These are phyloP conservation scores for Cygnus atratus DNA, from an alignment of 2,113 vertebrate species.

Conservation along the genomic window DNA sequence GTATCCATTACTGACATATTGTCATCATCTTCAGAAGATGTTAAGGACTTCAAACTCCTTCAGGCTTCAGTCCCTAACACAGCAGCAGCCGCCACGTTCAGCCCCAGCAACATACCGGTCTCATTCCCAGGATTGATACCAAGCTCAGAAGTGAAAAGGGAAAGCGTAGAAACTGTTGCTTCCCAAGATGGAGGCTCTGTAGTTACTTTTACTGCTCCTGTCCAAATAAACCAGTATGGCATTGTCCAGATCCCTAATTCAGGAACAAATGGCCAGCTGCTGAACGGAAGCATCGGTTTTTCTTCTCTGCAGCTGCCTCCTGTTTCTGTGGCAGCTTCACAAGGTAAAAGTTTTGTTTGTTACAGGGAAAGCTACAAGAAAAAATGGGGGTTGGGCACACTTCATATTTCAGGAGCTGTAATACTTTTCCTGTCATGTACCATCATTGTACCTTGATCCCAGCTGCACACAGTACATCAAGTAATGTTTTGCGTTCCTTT, in stretches of 20 bases:
- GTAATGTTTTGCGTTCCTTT: background rate
- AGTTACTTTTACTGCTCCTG: slow-evolving; percentile 89
- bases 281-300: slow-evolving; percentile 89
- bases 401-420: background rate
- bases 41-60: slow-evolving; percentile 87
- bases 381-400: background rate
- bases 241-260: slow-evolving; percentile 91
- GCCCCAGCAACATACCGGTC: slow-evolving; percentile 68
- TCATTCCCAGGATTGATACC: slow-evolving; percentile 86
- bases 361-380: background rate
- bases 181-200: slow-evolving; percentile 88
- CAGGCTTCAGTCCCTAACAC: slow-evolving; percentile 80
- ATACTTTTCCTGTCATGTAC: background rate
- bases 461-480: background rate
- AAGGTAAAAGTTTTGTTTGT: slow-evolving; percentile 79
- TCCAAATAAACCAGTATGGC: slow-evolving; percentile 94
- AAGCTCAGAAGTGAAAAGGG: slow-evolving; percentile 88
- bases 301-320: slow-evolving; percentile 91
- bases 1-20: slow-evolving; percentile 86
- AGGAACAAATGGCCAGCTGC: slow-evolving; percentile 84
- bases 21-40: slow-evolving; percentile 81
- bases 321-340: slow-evolving; percentile 86
- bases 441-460: background rate
- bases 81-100: slow-evolving; percentile 78
- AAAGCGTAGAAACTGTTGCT: slow-evolving; percentile 84